Evolutionary conservation across 2,888 invertebrate species (phyloP).

Genomic region (Desoria tigrina): DNA sequence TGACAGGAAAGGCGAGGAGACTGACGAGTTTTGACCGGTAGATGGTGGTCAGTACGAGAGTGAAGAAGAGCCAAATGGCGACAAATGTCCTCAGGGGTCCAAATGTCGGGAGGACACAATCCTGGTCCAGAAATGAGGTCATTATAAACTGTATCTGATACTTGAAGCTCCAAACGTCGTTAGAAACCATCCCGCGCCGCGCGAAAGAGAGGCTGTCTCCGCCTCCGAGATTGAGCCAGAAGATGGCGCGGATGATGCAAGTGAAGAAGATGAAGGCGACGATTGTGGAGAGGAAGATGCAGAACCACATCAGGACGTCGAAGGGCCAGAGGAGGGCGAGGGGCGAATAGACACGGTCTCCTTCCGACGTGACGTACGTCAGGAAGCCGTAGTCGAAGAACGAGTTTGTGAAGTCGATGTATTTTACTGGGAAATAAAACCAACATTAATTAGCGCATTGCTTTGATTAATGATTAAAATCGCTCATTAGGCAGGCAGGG

Average conservation of each 20-base stretch:
- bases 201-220: constrained; percentile 4
- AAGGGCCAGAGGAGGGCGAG: constrained; percentile 35
- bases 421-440: constrained; percentile 12
- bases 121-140: constrained; percentile 35
- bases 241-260: constrained; percentile 14
- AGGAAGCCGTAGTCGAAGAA: constrained; percentile 38
- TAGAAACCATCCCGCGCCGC: constrained; percentile 3
- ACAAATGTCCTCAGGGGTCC: constrained; percentile 26
- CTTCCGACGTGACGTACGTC: constrained; percentile 39
- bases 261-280: constrained; percentile 27
- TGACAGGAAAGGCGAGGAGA: constrained; percentile 38
- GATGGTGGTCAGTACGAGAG: constrained; percentile 36
- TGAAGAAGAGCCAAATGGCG: constrained; percentile 34
- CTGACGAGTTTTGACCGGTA: constrained; percentile 37
- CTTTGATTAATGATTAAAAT: too few species aligned
- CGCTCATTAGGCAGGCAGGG: too few species aligned
- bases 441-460: too few species aligned
- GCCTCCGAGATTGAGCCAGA: constrained; percentile 1
- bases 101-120: constrained; percentile 17
- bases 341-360: constrained; percentile 21
- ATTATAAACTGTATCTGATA: constrained; percentile 17
- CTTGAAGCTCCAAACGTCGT: constrained; percentile 8
- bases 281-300: constrained; percentile 19
- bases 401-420: constrained; percentile 35
- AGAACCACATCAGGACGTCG: constrained; percentile 17